Percentiles rank a stretch among this genome's conserved stretches.
These are phyloP conservation scores for Laothoe populi DNA, from an alignment of 2,888 invertebrate genomes.

Conservation along the genomic window DNA sequence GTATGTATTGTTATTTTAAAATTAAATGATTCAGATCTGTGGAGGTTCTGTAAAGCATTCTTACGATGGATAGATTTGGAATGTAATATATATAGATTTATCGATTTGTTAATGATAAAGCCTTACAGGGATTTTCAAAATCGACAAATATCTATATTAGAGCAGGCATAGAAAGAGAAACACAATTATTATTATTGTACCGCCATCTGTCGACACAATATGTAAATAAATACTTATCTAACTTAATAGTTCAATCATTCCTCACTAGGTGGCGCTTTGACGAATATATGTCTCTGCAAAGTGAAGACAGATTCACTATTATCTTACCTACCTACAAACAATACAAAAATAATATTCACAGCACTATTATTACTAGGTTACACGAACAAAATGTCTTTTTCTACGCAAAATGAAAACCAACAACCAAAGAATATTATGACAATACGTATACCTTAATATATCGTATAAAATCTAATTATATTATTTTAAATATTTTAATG, in stretches of 20 bases:
- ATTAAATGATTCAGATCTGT: too few species aligned
- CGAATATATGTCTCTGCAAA: slow-evolving; percentile 24
- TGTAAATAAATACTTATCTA: slow-evolving; percentile 32
- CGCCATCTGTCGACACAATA: slow-evolving; percentile 44
- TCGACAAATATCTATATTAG: background rate
- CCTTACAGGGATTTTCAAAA: background rate
- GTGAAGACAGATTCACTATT: background rate
- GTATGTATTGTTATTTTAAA: too few species aligned
- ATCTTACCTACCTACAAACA: slow-evolving; percentile 28
- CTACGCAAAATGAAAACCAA: too few species aligned
- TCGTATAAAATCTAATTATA: background rate
- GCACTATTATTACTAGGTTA: slow-evolving; percentile 32
- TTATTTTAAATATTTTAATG: slow-evolving; percentile 1
- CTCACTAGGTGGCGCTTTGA: slow-evolving; percentile 50
- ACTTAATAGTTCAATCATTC: slow-evolving; percentile 31
- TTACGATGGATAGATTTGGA: background rate
- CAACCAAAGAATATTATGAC: background rate
- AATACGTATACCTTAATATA: background rate
- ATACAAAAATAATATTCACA: slow-evolving; percentile 41
- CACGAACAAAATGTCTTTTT: background rate
- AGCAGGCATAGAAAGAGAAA: background rate
- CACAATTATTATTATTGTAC: slow-evolving; percentile 35
- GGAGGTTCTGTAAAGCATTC: too few species aligned
- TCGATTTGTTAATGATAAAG: background rate
- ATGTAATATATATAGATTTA: background rate